Base-by-base conservation (phyloP, 1,140 invertebrate genomes). In the Rhizoglyphus robini region DNA sequence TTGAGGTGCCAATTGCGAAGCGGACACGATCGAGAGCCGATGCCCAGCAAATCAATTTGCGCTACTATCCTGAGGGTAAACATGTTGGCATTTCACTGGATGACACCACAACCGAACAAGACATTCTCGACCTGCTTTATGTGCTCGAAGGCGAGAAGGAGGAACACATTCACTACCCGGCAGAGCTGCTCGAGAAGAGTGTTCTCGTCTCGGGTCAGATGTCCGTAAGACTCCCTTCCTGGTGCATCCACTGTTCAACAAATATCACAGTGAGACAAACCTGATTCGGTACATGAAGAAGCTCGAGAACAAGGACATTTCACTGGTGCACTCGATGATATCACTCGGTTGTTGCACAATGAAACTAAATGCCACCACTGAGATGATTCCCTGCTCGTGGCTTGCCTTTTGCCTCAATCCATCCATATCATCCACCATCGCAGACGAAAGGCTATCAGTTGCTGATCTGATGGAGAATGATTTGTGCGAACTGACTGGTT, bases 311-410 rank as follows among this genome's bases (percentile, higher is more conserved):
- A 98, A 96, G 78, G 96, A 99, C 73, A 82, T 99, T 41, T 98
- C 95, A 0, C 77, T 99, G 15, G 94, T 97, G 0, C 96, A 99
- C 75, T 97, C 93, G 0, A 99, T 99, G 96, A 99, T 99, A 73
- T 94, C 96, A 2, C 77, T 99, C 73, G 96, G 96, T 20, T 99
- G 95, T 0, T 99, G 96, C 74, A 99, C 96, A 15, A 99, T 99
- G 96, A 99, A 99, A 76, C 76, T 99, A 0, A 99, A 99, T 74
- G 88, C 90, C 13, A 96, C 94, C 0, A 96, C 93, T 1, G 95
- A 99, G 77, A 92, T 99, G 88, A 92, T 96, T 85, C 79, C 94
- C 0, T 94, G 91, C 71, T 95, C 92, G 18, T 88, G 95, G 77
- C 85, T 85, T 46, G 85, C 92, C 70, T 96, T n/a, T 99, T 72